Evolutionary conservation across 2,113 vertebrate genomes (phyloP), one percentile per base, ranked within the genome.

Genomic region (Tamias sibiricus): DNA sequence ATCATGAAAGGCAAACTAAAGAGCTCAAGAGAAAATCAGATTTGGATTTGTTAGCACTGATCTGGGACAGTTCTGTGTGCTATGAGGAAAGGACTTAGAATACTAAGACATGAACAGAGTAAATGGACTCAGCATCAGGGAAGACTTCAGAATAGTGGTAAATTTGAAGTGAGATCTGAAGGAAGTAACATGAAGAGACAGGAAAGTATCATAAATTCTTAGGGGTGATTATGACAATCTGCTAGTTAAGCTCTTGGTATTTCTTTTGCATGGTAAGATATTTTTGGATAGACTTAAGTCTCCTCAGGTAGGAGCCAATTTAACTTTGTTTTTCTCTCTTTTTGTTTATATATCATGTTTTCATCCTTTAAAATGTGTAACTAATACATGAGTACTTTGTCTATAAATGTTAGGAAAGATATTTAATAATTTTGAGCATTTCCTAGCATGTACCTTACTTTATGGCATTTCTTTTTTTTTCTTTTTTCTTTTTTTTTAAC

Each of bases 361-460:
- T 49, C 37, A 16, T 82, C 14, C 24, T 94, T 91, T 57, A 71
- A 57, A 82, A 74, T 10, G 17, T 57, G 10, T 83, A 76, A 89
- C 8, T 47, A 28, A 1, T 74, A 47, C 71, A 47, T 24, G 7
- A 57, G 22, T 9, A 44, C 28, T 66, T 75, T 88, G 35, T 71
- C 62, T 66, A 68, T 91, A 92, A 69, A 87, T 24, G 86, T 96
- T 79, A 96, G 44, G 28, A 85, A 95, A 96, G 0, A 90, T 77
- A 66, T 10, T 75, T 37, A 95, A 40, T 83, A 75, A 62, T 87
- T 87, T 82, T 94, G 17, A 62, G 28, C 9, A 11, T 30, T 87
- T 87, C 10, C 62, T 95, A 66, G 19, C 9, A 47, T 81, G 12
- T 79, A 4, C 47, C 69, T 87, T 64, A 75, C 52, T 68, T 30